Percentiles rank a stretch among this genome's conserved stretches.
Evolutionary conservation across 2,888 invertebrate species (phyloP).

Genomic region (Drosophila quinaria): DNA sequence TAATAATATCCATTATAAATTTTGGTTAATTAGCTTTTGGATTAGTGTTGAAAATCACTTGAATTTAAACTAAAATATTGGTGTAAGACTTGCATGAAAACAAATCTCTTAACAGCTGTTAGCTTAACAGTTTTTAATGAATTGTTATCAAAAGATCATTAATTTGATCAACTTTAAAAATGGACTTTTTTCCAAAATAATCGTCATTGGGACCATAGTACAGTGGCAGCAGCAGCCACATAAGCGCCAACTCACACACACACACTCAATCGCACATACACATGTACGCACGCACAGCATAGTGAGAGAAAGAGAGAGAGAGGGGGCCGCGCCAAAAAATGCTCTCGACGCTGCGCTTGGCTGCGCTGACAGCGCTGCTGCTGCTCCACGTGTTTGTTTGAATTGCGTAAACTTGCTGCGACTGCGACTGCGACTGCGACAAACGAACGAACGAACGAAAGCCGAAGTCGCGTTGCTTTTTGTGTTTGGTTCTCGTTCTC

Average conservation of each 20-base stretch:
- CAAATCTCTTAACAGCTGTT: too few relatives aligned
- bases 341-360: conserved; percentile 51
- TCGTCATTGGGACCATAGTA: too few relatives aligned
- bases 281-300: conserved; percentile 25
- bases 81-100: too few relatives aligned
- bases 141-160: too few relatives aligned
- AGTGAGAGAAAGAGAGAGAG: conserved; percentile 24
- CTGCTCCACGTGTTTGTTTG: conserved; percentile 79
- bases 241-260: conserved; percentile 39
- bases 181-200: too few relatives aligned
- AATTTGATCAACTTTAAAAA: too few relatives aligned
- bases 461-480: conserved; percentile 18
- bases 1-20: too few relatives aligned
- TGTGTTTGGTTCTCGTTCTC: conserved; percentile 46
- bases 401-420: conserved; percentile 76
- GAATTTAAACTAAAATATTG: too few relatives aligned
- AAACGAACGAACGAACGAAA: conserved; percentile 12
- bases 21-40: too few relatives aligned
- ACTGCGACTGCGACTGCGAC: conserved; percentile 44
- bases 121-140: too few relatives aligned
- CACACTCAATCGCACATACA: conserved; percentile 34
- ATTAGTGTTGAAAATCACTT: too few relatives aligned
- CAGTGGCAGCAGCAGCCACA: conserved; percentile 59
- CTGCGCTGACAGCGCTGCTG: conserved; percentile 47
- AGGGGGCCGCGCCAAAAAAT: conserved; percentile 48